phyloP scores from a whole-genome alignment of 2,113 vertebrate species.

The Labeo rohita region DNA sequence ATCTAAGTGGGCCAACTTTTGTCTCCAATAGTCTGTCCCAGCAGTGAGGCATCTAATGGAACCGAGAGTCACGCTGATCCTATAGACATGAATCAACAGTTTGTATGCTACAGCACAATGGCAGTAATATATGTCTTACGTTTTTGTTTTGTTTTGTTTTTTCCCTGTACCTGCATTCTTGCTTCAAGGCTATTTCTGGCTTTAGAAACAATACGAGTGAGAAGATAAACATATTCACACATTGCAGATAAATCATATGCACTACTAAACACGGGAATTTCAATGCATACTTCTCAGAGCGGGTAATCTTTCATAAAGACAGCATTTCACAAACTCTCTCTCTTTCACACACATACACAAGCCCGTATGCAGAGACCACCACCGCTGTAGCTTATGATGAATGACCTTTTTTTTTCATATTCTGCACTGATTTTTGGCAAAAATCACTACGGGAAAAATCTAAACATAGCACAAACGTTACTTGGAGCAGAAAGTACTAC shows the following conservation, averaged over 20 bases:
- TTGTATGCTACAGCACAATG: background rate
- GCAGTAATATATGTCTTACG: background rate
- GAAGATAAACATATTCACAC: conserved; percentile 19
- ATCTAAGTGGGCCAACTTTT: background rate
- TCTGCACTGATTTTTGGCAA: background rate
- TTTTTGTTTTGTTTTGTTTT: background rate
- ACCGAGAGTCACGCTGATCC: background rate
- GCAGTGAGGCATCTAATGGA: background rate
- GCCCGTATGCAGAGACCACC: background rate
- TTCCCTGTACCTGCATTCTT: background rate
- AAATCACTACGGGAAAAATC: background rate
- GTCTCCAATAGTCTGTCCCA: conserved; percentile 15
- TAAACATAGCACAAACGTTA: background rate
- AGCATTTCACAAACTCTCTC: conserved; percentile 11
- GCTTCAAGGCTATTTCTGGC: conserved; percentile 23
- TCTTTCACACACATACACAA: conserved; percentile 13
- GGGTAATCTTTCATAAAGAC: conserved; percentile 32
- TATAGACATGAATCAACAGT: background rate
- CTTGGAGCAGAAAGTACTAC: background rate
- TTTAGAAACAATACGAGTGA: conserved; percentile 1
- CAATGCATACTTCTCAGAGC: conserved; percentile 23
- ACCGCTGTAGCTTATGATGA: background rate
- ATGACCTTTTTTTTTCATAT: conserved; percentile 7
- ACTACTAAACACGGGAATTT: conserved; percentile 20
- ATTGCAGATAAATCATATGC: conserved; percentile 33